A percentile compares a stretch with the other conserved stretches of the same genome.
Conservation (phyloP, 2,113 vertebrate genomes). For the Aegithalos caudatus region DNA sequence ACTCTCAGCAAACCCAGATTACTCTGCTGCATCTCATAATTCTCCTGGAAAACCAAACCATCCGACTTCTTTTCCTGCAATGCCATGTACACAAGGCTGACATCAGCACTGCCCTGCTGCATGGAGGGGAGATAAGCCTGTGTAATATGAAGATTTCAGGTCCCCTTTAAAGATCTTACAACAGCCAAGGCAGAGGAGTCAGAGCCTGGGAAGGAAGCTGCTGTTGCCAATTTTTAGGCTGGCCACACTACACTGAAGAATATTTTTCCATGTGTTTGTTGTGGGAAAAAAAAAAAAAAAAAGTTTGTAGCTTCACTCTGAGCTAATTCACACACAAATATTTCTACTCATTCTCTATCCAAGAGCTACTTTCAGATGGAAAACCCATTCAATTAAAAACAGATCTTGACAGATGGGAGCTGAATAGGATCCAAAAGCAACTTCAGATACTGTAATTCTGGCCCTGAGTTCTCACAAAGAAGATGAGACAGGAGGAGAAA, state of each 20-base stretch:
- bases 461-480: slow-evolving; percentile 36
- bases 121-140: not conserved
- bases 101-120: not conserved
- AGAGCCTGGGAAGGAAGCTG: slow-evolving; percentile 18
- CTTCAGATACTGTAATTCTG: slow-evolving; percentile 45
- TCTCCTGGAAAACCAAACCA: not conserved
- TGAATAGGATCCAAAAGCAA: slow-evolving; percentile 50
- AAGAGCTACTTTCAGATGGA: slow-evolving; percentile 61
- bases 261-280: slow-evolving; percentile 59
- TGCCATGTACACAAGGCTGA: too few relatives aligned
- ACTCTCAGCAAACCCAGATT: not conserved
- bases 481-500: not conserved
- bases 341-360: slow-evolving; percentile 16
- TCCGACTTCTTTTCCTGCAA: not conserved
- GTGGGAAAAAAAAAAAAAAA: not conserved
- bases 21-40: not conserved
- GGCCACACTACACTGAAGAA: not conserved
- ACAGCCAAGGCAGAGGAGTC: not conserved
- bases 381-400: slow-evolving; percentile 57
- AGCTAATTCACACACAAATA: slow-evolving; percentile 56
- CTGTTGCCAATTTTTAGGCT: slow-evolving; percentile 10
- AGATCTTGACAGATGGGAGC: slow-evolving; percentile 37
- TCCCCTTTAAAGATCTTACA: not conserved
- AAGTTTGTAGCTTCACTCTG: slow-evolving; percentile 15
- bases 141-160: not conserved